Base-by-base conservation (phyloP, 2,113 vertebrate genomes). In the Lophotis ruficrista region DNA sequence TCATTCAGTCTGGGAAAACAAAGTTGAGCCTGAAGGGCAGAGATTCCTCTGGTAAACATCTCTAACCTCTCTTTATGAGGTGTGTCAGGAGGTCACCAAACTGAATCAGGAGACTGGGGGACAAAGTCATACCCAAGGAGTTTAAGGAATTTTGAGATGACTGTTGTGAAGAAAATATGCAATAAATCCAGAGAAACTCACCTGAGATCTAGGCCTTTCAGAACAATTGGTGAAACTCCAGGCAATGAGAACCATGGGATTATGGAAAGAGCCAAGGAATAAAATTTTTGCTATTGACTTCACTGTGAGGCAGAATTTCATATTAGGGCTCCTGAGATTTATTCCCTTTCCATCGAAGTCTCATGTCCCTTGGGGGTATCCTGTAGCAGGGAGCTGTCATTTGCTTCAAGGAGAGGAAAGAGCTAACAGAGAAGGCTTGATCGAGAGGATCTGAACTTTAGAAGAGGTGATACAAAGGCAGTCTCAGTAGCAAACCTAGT, bases 1-100 rank as follows among this genome's bases (percentile, higher is more conserved):
- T n/a, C 72, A 28, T 91, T 91, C 60, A 82, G 61, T 90, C 70
- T 91, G 31, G 54, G 43, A 94, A 89, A 96, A 93, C 65, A 96
- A 94, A 95, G 45, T 62, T 50, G 62, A 76, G 45, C 69, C 53
- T 89, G 77, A 87, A 80, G 69, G 78, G 84, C 61, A n/a, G 53
- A 64, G 5, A 30, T 75, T 94, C 92, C 37, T 21, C 16, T 56
- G 14, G 35, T 56, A 90, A 89, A 81, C 3, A 2, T 48, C 35
- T 71, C 33, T 91, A 91, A 87, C 72, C 33, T 84, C 51, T 64
- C 60, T 87, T 79, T 93, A 65, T 58, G 56, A 64, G 23, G 45
- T 50, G 31, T 45, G 20, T 45, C 31, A 84, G 30, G 45, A 95
- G 45, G 33, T 79, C 48, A 57, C 22, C 47, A 72, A 73, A 58